Conservation (phyloP, 2,113 vertebrate genomes). For the Megaceryle torquata region DNA sequence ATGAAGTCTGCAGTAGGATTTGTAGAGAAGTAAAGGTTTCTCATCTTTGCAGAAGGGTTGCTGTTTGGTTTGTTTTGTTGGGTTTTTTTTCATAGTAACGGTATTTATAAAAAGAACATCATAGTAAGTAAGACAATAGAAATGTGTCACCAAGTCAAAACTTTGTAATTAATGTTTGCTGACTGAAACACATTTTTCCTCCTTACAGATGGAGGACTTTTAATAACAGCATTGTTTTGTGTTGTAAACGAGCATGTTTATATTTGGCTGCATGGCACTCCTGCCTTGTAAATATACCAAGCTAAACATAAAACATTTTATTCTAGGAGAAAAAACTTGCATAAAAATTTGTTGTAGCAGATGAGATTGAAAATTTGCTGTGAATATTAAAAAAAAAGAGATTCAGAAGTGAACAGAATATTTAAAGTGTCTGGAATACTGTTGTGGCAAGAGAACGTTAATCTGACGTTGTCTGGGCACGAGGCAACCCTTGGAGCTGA, state of each 20-base stretch:
- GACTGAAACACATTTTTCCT: not conserved
- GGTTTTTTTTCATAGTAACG: not conserved
- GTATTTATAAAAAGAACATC: not conserved
- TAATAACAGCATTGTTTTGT: not conserved
- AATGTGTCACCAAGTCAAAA: not conserved
- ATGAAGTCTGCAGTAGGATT: not conserved
- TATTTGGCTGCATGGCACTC: not conserved
- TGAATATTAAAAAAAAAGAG: constrained; percentile 3
- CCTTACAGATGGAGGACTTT: not conserved
- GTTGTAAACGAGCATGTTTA: not conserved
- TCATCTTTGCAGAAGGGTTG: not conserved
- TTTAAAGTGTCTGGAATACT: constrained; percentile 41
- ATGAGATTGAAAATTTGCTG: constrained; percentile 1
- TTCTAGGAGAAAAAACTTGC: not conserved
- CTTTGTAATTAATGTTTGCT: not conserved
- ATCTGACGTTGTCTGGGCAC: constrained; percentile 42
- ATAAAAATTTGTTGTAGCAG: not conserved
- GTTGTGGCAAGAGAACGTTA: constrained; percentile 34
- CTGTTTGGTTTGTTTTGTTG: not conserved
- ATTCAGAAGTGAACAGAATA: constrained; percentile 1
- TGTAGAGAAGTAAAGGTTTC: not conserved
- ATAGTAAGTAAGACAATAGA: not conserved
- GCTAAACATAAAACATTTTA: not conserved
- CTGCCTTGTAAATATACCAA: not conserved
- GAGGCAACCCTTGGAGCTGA: constrained; percentile 17